Base-by-base conservation (phyloP, 2,888 invertebrate genomes). In the Polydrusus cervinus region DNA sequence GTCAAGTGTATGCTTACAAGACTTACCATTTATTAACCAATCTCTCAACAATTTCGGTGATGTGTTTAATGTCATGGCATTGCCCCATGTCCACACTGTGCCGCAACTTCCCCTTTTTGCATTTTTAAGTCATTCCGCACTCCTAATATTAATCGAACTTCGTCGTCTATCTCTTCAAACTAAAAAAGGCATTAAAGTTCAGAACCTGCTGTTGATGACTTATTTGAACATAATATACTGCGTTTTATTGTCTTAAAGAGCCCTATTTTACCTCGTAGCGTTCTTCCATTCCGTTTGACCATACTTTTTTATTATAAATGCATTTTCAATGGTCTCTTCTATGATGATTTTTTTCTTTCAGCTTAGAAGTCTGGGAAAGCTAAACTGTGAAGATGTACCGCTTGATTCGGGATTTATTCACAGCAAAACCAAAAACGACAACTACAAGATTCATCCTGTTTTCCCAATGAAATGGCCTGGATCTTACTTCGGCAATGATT, bases 1-100 rank as follows among this genome's bases (percentile, higher is more conserved):
- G 40, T 18, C 8, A 20, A 62, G 9, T 20, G 5, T 30, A n/a
- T 47, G 16, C 47, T 68, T 60, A 78, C 62, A 64, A 61, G 62
- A 64, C 65, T 79, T 80, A 83, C 83, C 83, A 78, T 79, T 82
- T 79, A 72, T 82, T 30, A 86, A 78, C 93, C 93, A 94, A 18
- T 88, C 84, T 79, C 87, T 87, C 43, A 93, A 84, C 2, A 92
- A 87, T 64, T 90, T 89, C 0, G 93, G 92, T 79, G 92, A 90
- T 71, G 88, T 89, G 68, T 87, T 88, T 55, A 89, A 87, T 0
- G 93, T 92, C 81, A 92, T 91, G 79, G 94, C 94, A 82, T 94
- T 0, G 97, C 95, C n/a, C 96, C 97, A 86, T 98, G 97, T n/a
- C 94, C 92, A 87, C 97, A 97, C 86, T 97, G 97, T 0, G 97